These are phyloP conservation scores for Phylloscopus trochiloides DNA, from an alignment of 2,113 vertebrate species.

Conservation along the genomic window DNA sequence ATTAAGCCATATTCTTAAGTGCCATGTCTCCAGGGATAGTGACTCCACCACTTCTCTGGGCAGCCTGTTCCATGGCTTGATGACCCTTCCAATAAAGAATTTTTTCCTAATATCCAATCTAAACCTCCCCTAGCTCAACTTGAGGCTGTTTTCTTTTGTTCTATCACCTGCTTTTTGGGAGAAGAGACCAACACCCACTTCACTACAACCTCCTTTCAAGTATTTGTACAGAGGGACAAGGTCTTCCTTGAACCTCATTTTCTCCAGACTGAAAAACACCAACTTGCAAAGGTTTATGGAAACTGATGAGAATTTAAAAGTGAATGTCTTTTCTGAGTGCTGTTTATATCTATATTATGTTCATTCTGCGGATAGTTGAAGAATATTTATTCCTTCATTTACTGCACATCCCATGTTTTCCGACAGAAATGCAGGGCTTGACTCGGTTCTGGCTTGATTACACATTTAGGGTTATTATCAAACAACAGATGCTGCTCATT, in stretches of 20 bases:
- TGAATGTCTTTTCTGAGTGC: accelerated
- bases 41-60: background rate
- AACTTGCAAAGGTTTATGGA: background rate
- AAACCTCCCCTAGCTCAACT: background rate
- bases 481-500: background rate
- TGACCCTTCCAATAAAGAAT: accelerated
- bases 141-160: background rate
- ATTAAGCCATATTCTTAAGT: background rate
- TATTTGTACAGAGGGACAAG: background rate
- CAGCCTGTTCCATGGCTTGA: background rate
- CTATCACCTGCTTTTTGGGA: too few relatives aligned
- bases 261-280: background rate
- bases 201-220: background rate
- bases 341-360: background rate
- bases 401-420: background rate
- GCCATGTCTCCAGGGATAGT: background rate
- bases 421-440: background rate
- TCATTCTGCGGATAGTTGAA: accelerated
- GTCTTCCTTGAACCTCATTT: background rate
- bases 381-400: background rate
- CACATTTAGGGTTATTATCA: background rate
- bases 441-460: background rate
- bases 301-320: background rate
- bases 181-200: accelerated
- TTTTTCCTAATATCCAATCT: background rate